Conservation (phyloP, 2,797 vertebrate species). For the Glyptemys insculpta region DNA sequence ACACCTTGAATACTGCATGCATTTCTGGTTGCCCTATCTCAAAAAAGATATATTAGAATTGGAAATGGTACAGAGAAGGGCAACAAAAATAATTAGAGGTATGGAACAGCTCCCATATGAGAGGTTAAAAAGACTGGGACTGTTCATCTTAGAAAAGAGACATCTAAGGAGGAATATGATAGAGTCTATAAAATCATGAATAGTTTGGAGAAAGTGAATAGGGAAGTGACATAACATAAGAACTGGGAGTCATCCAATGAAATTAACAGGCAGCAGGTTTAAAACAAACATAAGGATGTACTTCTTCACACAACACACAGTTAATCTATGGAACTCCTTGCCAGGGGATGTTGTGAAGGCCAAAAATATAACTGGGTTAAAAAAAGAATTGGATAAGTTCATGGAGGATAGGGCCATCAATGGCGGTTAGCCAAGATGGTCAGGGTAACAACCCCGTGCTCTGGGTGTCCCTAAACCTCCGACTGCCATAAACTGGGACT, state of each 20-base stretch:
- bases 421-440: not conserved
- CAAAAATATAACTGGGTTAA: not conserved
- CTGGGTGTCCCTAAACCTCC: not conserved
- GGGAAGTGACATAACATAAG: not conserved
- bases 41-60: no score
- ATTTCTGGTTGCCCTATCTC: no score
- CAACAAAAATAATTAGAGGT: no score
- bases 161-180: not conserved
- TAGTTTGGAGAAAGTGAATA: not conserved
- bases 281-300: not conserved
- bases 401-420: not conserved
- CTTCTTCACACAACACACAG: not conserved
- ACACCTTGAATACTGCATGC: no score
- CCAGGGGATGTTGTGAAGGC: not conserved
- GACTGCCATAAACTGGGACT: not conserved
- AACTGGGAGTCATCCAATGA: not conserved
- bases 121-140: no score
- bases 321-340: not conserved
- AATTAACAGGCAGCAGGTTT: not conserved
- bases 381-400: not conserved
- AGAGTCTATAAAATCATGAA: not conserved
- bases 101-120: no score
- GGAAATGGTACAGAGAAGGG: no score
- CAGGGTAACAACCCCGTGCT: not conserved
- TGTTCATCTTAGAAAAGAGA: no score